phyloP scores from a whole-genome alignment of 30 jellyfish, hydroid and myxozoan genomes.

The Cassiopea andromeda region DNA sequence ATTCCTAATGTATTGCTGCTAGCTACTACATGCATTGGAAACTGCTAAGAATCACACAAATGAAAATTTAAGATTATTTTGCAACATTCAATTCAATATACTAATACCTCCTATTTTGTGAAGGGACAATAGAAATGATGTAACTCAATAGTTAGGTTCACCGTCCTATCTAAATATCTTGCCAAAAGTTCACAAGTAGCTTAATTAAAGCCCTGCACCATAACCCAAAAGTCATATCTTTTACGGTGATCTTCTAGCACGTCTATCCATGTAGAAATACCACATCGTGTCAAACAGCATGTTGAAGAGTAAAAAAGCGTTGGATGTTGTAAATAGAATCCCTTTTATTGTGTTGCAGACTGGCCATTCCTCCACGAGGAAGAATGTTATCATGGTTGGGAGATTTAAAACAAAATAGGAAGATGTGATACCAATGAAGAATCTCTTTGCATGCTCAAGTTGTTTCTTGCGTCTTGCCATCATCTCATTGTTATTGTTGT shows the following conservation, averaged over 20 bases:
- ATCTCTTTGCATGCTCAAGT: conserved; percentile 1
- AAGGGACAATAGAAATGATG: too few species aligned
- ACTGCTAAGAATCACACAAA: too few species aligned
- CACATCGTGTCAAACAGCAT: neutral
- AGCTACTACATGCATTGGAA: too few species aligned
- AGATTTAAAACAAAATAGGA: neutral
- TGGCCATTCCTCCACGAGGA: neutral
- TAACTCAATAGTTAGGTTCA: too few species aligned
- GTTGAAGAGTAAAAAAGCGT: neutral
- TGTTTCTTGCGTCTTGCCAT: neutral
- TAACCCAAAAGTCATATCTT: neutral
- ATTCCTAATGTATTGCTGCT: too few species aligned
- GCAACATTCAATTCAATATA: too few species aligned
- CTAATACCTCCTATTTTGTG: too few species aligned
- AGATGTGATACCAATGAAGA: conserved; percentile 1
- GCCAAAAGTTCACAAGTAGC: too few species aligned
- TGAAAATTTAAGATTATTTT: too few species aligned
- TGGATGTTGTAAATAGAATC: neutral
- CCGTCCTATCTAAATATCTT: too few species aligned
- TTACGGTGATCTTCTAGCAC: neutral
- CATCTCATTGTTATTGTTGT: neutral
- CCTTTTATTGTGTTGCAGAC: neutral
- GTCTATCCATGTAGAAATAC: conserved; percentile 11
- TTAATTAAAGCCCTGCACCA: too few species aligned
- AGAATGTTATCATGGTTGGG: neutral